A percentile compares a stretch with the other conserved stretches of the same genome.
These are phyloP conservation scores for Malurus elegans DNA, from an alignment of 2,113 vertebrate species.

Conservation along the genomic window DNA sequence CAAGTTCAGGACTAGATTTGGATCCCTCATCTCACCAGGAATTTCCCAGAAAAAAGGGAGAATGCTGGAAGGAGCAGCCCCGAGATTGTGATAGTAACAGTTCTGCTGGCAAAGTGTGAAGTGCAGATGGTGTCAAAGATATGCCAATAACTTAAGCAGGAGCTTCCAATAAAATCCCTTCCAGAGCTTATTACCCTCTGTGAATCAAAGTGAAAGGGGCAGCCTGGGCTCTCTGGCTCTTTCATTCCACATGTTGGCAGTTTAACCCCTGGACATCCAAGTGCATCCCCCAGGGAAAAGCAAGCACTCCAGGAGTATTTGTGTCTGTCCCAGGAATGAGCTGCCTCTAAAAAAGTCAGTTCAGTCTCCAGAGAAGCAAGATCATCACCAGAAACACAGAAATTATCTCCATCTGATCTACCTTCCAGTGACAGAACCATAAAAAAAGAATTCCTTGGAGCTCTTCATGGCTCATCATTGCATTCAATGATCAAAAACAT, in stretches of 20 bases:
- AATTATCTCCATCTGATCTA: not conserved
- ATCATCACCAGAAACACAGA: not conserved
- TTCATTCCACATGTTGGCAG: not conserved
- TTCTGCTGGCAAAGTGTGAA: not conserved
- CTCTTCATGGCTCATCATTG: not conserved
- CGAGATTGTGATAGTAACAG: not conserved
- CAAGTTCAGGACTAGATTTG: not conserved
- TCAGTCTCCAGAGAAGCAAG: not conserved
- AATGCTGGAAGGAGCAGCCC: not conserved
- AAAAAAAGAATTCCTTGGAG: not conserved
- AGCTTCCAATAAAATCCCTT: not conserved
- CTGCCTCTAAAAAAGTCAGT: not conserved
- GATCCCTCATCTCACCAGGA: not conserved
- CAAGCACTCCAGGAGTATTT: not conserved
- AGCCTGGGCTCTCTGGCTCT: not conserved
- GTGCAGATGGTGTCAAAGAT: constrained; percentile 26
- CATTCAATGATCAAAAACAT: not conserved
- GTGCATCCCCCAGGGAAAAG: not conserved
- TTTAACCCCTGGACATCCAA: not conserved
- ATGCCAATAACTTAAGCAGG: not conserved
- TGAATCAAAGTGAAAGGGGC: not conserved
- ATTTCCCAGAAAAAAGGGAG: not conserved
- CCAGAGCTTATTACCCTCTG: not conserved
- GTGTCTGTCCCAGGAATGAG: not conserved
- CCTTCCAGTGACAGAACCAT: not conserved